Evolutionary conservation across 2,797 vertebrate genomes (phyloP).

Genomic region (Semotilus atromaculatus): DNA sequence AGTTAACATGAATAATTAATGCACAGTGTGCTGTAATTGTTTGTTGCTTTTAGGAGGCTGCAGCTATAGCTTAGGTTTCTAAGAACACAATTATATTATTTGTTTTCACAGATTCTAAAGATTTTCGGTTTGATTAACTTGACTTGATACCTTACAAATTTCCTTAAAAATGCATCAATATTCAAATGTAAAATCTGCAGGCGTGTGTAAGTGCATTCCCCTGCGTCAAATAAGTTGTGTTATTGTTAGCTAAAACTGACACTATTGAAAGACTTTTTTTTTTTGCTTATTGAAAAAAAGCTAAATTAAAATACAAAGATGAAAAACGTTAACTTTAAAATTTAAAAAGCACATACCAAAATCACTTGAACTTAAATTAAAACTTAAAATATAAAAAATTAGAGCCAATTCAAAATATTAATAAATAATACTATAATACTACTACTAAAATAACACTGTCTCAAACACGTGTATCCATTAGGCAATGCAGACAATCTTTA

Average conservation of each 20-base stretch:
- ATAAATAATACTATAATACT: not conserved
- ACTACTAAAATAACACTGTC: not conserved
- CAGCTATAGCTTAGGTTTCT: not conserved
- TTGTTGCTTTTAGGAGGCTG: not conserved
- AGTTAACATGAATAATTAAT: conserved; percentile 33
- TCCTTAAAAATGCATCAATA: not conserved
- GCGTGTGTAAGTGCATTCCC: not conserved
- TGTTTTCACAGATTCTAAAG: conserved; percentile 7
- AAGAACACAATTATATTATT: not conserved
- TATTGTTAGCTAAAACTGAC: not conserved
- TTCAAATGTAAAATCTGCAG: not conserved
- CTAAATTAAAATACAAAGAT: not conserved
- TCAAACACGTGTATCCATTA: not conserved
- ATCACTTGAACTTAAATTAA: not conserved
- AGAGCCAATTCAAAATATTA: not conserved
- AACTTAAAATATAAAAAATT: not conserved
- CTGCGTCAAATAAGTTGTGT: not conserved
- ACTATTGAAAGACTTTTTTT: no score
- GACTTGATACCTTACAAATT: not conserved
- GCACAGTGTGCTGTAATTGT: conserved; percentile 15
- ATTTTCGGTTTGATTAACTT: not conserved
- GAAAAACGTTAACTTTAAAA: not conserved
- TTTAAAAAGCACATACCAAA: no score
- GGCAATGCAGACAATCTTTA: not conserved
- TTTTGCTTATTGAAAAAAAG: not conserved